phyloP scores from a whole-genome alignment of 2,797 vertebrate genomes.

The Peromyscus nudipes region DNA sequence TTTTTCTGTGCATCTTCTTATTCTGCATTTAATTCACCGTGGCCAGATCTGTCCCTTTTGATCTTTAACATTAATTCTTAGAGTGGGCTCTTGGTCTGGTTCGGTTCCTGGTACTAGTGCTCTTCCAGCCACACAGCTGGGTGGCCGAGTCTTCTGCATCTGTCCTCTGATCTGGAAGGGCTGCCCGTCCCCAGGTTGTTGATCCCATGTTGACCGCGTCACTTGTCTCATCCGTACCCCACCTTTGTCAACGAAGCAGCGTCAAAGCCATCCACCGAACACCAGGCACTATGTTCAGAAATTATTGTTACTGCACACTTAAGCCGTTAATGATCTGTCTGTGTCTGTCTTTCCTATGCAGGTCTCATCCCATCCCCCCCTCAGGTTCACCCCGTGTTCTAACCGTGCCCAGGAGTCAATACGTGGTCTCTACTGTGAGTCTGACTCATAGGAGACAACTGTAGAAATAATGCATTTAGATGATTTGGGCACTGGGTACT shows the following conservation, averaged over 20 bases:
- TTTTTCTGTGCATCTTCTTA: conserved; percentile 46
- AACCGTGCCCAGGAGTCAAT: background rate
- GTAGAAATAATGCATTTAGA: background rate
- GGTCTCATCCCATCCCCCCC: background rate
- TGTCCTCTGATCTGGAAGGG: background rate
- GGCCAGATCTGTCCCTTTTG: background rate
- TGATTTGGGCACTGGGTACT: background rate
- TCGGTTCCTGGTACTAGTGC: background rate
- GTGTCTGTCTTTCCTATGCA: background rate
- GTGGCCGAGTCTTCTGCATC: background rate
- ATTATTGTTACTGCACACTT: background rate
- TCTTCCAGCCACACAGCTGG: background rate
- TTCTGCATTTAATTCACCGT: background rate
- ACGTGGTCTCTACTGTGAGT: background rate
- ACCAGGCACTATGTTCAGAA: background rate
- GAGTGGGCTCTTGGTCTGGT: background rate
- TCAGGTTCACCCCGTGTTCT: background rate
- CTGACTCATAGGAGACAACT: conserved; percentile 1
- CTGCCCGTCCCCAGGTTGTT: background rate
- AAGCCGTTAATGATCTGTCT: background rate
- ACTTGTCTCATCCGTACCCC: background rate
- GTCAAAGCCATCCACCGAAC: background rate
- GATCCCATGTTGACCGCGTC: background rate
- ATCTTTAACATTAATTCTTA: conserved; percentile 10
- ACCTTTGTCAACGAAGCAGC: background rate